A percentile compares a stretch with the other conserved stretches of the same genome.
phyloP scores from a whole-genome alignment of 2,113 vertebrate genomes.

The Globicephala melas region DNA sequence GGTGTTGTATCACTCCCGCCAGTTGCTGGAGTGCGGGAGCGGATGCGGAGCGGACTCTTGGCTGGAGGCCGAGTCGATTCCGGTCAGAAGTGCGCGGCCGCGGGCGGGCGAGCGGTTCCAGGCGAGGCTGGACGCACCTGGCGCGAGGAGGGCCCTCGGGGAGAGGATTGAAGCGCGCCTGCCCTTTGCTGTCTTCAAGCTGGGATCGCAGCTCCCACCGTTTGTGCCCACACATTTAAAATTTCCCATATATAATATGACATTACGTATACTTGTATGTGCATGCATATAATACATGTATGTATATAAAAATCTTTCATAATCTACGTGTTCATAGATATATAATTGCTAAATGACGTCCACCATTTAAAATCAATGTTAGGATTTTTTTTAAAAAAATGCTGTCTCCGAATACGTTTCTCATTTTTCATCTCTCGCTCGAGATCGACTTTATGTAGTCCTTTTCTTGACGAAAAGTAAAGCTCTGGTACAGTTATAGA shows the following conservation, averaged over 20 bases:
- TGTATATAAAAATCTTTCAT: neutral
- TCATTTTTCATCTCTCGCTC: neutral
- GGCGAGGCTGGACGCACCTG: accelerated
- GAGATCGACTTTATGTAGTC: neutral
- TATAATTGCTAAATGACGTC: neutral
- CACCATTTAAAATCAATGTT: neutral
- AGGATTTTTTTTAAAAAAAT: neutral
- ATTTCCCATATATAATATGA: neutral
- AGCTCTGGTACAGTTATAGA: neutral
- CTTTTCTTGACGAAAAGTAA: neutral
- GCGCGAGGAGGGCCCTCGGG: neutral
- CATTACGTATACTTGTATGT: neutral
- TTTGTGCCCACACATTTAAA: neutral
- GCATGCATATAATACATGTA: neutral
- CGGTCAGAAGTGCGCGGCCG: neutral
- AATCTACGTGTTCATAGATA: neutral
- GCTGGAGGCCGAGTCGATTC: accelerated
- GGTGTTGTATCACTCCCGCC: neutral
- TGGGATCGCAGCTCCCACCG: neutral
- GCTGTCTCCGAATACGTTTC: neutral
- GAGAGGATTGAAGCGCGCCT: neutral
- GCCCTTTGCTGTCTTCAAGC: neutral
- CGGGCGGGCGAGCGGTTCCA: neutral
- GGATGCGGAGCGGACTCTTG: accelerated
- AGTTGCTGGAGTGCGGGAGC: accelerated